These are phyloP conservation scores for Patella vulgata DNA, from an alignment of 1,140 invertebrate species.

Conservation along the genomic window DNA sequence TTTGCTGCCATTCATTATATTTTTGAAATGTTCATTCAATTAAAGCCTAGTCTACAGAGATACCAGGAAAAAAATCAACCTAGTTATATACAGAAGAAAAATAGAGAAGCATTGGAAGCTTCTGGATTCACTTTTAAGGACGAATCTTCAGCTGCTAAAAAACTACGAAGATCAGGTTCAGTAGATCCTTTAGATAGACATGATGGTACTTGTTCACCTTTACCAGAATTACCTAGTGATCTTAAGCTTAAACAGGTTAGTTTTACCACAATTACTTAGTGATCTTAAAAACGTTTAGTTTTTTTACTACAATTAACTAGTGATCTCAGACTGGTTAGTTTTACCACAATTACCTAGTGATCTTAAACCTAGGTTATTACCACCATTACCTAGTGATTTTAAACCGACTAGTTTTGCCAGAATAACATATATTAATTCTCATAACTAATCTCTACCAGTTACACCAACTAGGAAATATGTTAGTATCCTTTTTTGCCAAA, in stretches of 20 bases:
- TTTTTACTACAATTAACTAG: constrained; percentile 58
- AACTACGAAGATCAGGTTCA: constrained; percentile 47
- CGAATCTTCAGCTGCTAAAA: constrained; percentile 47
- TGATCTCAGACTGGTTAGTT: constrained; percentile 55
- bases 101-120: constrained; percentile 45
- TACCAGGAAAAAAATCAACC: constrained; percentile 59
- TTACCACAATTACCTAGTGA: too few relatives aligned
- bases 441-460: too few relatives aligned
- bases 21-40: too few relatives aligned
- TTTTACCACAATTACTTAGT: too few relatives aligned
- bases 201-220: constrained; percentile 37
- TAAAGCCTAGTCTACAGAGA: constrained; percentile 60
- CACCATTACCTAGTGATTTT: constrained; percentile 57
- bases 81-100: constrained; percentile 55
- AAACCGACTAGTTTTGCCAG: constrained; percentile 49
- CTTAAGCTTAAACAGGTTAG: constrained; percentile 58
- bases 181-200: constrained; percentile 57
- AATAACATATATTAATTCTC: too few relatives aligned
- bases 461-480: too few relatives aligned
- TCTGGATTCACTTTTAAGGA: constrained; percentile 32
- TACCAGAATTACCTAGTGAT: constrained; percentile 58
- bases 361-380: too few relatives aligned
- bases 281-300: too few relatives aligned
- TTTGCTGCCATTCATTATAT: too few relatives aligned
- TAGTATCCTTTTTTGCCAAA: too few relatives aligned